A percentile compares a stretch with the other conserved stretches of the same genome.
These are phyloP conservation scores for Scrobipalpa atriplicella DNA, from an alignment of 2,888 invertebrate genomes.

Conservation along the genomic window DNA sequence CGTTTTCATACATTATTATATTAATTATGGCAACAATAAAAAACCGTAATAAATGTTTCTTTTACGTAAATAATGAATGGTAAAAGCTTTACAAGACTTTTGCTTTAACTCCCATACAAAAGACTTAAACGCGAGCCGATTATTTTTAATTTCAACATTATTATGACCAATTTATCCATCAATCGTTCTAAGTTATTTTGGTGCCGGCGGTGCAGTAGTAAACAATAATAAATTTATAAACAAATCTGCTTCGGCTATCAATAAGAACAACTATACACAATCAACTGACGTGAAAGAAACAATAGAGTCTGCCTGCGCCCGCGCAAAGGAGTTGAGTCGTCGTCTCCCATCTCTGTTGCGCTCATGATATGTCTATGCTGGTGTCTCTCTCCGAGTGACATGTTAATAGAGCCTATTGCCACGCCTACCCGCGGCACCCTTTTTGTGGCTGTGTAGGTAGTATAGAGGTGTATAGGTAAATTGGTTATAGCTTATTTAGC, in stretches of 20 bases:
- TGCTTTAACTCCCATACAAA: neutral
- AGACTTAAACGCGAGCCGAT: conserved; percentile 7
- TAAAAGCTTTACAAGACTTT: neutral
- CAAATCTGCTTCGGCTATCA: conserved; percentile 42
- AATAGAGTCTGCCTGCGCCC: conserved; percentile 51
- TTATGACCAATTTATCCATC: neutral
- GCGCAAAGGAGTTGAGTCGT: conserved; percentile 54
- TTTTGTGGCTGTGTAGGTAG: conserved; percentile 31
- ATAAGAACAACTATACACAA: conserved; percentile 48
- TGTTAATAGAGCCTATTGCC: conserved; percentile 61
- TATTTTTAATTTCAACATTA: neutral
- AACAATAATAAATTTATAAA: conserved; percentile 9
- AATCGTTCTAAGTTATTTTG: neutral
- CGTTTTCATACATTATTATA: too few species aligned
- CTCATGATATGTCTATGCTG: conserved; percentile 43
- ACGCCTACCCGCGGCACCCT: conserved; percentile 52
- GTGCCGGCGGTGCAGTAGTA: neutral
- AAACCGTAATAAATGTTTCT: neutral
- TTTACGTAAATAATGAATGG: neutral
- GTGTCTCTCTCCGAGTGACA: conserved; percentile 61
- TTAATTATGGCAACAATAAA: neutral
- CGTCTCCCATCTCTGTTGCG: conserved; percentile 43
- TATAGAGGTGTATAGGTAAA: conserved; percentile 2
- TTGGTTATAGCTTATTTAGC: neutral
- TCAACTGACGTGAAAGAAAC: conserved; percentile 52